These are phyloP conservation scores for Phyllotreta cruciferae DNA, from an alignment of 2,888 invertebrate genomes.

Conservation along the genomic window DNA sequence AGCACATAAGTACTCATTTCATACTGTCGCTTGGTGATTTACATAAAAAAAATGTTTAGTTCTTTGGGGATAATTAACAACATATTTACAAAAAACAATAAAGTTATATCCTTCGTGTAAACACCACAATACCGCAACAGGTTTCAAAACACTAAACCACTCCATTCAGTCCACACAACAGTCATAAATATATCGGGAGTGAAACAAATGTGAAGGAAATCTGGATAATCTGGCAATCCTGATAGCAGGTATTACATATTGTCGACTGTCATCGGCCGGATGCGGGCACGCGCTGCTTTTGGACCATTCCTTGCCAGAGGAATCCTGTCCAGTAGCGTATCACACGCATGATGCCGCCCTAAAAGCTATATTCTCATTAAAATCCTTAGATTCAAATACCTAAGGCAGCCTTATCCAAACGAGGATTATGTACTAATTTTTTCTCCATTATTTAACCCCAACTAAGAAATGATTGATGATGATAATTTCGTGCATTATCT, in stretches of 20 bases:
- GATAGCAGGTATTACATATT: conserved; percentile 51
- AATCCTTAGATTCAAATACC: no score
- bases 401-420: no score
- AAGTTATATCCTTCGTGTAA: no score
- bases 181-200: conserved; percentile 48
- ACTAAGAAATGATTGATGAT: no score
- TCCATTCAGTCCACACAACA: conserved; percentile 33
- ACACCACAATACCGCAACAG: conserved; percentile 6
- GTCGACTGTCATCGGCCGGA: conserved; percentile 49
- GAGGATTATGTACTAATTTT: no score
- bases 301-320: conserved; percentile 49
- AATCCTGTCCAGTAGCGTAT: conserved; percentile 12
- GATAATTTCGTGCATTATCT: no score
- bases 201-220: conserved; percentile 53
- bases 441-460: no score
- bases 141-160: conserved; percentile 7
- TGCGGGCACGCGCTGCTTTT: conserved; percentile 50
- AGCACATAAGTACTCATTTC: neutral
- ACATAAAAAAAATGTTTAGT: no score
- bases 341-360: neutral
- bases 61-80: no score
- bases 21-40: no score
- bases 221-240: conserved; percentile 50
- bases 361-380: no score
- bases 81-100: no score